Conservation (phyloP, 2,888 invertebrate species). For the Microplitis deprimator region DNA sequence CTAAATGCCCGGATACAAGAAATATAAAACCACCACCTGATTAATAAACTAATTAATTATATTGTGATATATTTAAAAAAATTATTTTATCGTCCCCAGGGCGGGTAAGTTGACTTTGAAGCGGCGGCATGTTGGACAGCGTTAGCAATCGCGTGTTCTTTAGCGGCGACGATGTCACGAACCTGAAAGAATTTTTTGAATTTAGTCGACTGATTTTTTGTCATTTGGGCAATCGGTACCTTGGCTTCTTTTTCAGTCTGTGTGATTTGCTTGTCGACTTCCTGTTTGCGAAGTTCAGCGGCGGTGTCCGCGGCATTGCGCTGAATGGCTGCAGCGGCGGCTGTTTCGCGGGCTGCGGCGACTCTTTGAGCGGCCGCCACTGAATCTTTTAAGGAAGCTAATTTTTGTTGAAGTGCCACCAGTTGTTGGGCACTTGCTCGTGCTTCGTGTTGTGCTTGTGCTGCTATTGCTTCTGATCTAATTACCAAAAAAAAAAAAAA, state of each 20-base stretch:
- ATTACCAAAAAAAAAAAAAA: not conserved
- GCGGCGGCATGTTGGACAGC: slow-evolving; percentile 61
- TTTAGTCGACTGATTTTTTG: not conserved
- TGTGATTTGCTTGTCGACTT: slow-evolving; percentile 68
- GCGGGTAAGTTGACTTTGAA: slow-evolving; percentile 57
- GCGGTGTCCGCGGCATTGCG: slow-evolving; percentile 81
- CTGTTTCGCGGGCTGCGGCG: slow-evolving; percentile 81
- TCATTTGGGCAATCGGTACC: slow-evolving; percentile 24
- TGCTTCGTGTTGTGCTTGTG: slow-evolving; percentile 64
- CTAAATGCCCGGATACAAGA: not conserved
- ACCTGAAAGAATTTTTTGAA: slow-evolving; percentile 45
- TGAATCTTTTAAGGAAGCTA: slow-evolving; percentile 80
- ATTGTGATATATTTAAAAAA: not conserved
- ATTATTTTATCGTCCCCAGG: slow-evolving; percentile 59
- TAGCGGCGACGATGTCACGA: slow-evolving; percentile 65
- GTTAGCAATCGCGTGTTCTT: slow-evolving; percentile 66
- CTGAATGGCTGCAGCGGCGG: slow-evolving; percentile 81
- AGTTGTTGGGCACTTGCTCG: slow-evolving; percentile 76
- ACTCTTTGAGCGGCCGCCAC: slow-evolving; percentile 82
- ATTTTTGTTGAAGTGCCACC: slow-evolving; percentile 76
- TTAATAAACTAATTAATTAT: not conserved
- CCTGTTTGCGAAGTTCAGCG: slow-evolving; percentile 77
- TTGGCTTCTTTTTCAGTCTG: slow-evolving; percentile 67
- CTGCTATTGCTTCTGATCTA: slow-evolving; percentile 66
- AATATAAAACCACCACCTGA: not conserved